Percentiles rank a stretch among this genome's conserved stretches.
Conservation (phyloP, 2,113 vertebrate genomes). For the Callocephalon fimbriatum region DNA sequence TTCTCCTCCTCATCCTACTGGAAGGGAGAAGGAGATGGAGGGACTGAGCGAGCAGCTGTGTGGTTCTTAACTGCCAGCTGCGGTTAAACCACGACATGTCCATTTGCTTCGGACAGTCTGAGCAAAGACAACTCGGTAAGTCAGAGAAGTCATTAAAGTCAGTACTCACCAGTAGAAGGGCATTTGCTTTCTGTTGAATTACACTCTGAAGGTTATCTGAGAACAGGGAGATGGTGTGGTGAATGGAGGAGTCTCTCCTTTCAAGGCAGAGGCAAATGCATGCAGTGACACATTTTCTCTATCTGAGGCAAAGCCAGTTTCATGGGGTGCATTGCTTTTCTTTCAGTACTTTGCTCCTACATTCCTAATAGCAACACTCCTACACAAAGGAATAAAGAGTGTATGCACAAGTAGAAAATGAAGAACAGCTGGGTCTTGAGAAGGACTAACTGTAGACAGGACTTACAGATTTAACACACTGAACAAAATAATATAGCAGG, state of each 20-base stretch:
- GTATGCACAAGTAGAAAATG: not conserved
- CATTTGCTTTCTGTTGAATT: fast-evolving
- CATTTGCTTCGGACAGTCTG: not conserved
- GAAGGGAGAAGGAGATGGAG: not conserved
- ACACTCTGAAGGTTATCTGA: not conserved
- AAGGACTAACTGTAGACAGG: not conserved
- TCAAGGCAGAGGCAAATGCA: not conserved
- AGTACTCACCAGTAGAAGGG: not conserved
- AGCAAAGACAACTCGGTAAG: not conserved
- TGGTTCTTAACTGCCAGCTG: not conserved
- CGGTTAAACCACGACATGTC: not conserved
- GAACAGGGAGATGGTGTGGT: not conserved
- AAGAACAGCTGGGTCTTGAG: not conserved
- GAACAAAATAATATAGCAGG: not conserved
- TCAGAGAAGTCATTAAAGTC: not conserved
- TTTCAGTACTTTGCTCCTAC: not conserved
- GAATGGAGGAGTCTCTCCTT: fast-evolving
- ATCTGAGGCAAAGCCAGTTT: not conserved
- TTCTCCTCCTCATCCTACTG: not conserved
- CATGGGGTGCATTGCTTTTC: fast-evolving
- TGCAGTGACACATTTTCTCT: not conserved
- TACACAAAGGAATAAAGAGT: not conserved
- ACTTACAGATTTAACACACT: not conserved
- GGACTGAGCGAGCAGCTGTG: not conserved
- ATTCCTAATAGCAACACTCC: not conserved